These are phyloP conservation scores for Podarcis raffonei DNA, from an alignment of 2,113 vertebrate genomes.

Conservation along the genomic window DNA sequence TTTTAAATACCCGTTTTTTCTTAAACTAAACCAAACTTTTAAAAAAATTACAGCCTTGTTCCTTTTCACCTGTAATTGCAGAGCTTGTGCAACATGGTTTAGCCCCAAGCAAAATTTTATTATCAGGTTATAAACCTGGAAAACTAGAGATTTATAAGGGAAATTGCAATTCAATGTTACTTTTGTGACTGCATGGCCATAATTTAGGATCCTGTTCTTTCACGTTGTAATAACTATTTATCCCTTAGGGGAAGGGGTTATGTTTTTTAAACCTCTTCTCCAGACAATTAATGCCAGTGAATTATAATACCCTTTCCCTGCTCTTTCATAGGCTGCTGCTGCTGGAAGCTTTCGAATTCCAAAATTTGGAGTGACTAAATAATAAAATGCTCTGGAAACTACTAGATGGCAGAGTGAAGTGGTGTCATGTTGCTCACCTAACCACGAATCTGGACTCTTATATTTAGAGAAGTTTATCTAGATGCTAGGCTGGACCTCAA, in stretches of 20 bases:
- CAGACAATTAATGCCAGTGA: neutral
- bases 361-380: slow-evolving; percentile 15
- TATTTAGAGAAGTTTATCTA: too few relatives aligned
- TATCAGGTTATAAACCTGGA: slow-evolving; percentile 6
- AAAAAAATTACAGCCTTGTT: neutral
- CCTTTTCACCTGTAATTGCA: neutral
- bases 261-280: neutral
- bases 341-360: slow-evolving; percentile 12
- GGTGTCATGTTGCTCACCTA: neutral
- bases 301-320: neutral
- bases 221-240: neutral
- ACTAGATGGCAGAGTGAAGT: slow-evolving; percentile 15
- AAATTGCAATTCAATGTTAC: neutral
- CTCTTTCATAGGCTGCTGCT: neutral
- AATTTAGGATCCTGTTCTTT: slow-evolving; percentile 14
- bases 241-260: neutral
- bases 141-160: slow-evolving; percentile 24
- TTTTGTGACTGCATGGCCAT: neutral
- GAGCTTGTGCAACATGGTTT: neutral
- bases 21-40: accelerated
- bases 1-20: neutral
- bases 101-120: slow-evolving; percentile 20
- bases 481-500: too few relatives aligned
- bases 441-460: neutral
- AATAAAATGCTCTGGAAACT: neutral